phyloP scores from a whole-genome alignment of 2,888 invertebrate genomes.

The Morpho achilles region DNA sequence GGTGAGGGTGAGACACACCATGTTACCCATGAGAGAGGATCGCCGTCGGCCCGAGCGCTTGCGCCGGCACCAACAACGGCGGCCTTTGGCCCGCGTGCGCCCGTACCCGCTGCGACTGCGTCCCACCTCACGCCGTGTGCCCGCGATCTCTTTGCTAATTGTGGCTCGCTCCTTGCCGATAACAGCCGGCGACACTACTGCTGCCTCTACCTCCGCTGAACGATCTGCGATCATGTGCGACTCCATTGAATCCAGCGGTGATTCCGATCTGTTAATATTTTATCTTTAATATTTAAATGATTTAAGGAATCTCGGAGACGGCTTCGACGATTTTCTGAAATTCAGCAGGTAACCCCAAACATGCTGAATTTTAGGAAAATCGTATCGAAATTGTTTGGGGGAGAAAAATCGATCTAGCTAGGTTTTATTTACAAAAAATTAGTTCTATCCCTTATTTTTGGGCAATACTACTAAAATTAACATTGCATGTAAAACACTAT shows the following conservation, averaged over 20 bases:
- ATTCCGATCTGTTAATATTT: slow-evolving; percentile 47
- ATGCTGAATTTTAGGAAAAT: too few relatives aligned
- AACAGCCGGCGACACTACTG: slow-evolving; percentile 34
- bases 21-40: slow-evolving; percentile 72
- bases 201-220: slow-evolving; percentile 50
- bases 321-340: too few relatives aligned
- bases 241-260: slow-evolving; percentile 59
- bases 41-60: slow-evolving; percentile 68
- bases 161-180: slow-evolving; percentile 30
- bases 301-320: too few relatives aligned
- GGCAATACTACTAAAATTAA: too few relatives aligned
- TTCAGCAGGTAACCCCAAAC: too few relatives aligned
- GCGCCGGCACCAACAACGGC: slow-evolving; percentile 69
- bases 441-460: too few relatives aligned
- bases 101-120: slow-evolving; percentile 60
- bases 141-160: slow-evolving; percentile 17
- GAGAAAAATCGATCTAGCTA: too few relatives aligned
- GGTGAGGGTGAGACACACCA: slow-evolving; percentile 68
- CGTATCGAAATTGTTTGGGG: too few relatives aligned
- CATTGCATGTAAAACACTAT: too few relatives aligned
- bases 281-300: background rate
- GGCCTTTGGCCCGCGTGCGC: slow-evolving; percentile 47
- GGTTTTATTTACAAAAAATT: too few relatives aligned
- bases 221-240: slow-evolving; percentile 68
- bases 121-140: slow-evolving; percentile 52